Evolutionary conservation across 2,888 invertebrate species (phyloP).

Genomic region (Muscina levida): DNA sequence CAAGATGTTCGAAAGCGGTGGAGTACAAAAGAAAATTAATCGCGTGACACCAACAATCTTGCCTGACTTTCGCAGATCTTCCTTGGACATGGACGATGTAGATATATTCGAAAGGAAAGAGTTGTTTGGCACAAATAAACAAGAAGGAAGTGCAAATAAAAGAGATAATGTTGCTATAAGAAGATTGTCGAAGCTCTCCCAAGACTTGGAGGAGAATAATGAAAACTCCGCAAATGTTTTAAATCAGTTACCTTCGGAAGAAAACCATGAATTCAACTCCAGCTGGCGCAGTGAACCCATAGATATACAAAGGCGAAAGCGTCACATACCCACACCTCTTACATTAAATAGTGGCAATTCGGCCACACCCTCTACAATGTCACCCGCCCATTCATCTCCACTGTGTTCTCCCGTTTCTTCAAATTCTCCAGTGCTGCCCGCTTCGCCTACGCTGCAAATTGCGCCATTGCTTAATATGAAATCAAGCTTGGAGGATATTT

Average conservation of each 20-base stretch:
- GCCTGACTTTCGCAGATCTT: conserved; percentile 57
- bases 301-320: conserved; percentile 49
- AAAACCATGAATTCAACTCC: conserved; percentile 65
- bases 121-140: conserved; percentile 63
- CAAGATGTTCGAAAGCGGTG: conserved; percentile 77
- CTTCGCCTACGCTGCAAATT: conserved; percentile 71
- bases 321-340: conserved; percentile 61
- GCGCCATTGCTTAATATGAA: conserved; percentile 73
- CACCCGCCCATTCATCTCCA: conserved; percentile 67
- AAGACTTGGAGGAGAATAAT: conserved; percentile 73
- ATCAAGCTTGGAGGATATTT: conserved; percentile 77
- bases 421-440: conserved; percentile 69
- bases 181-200: conserved; percentile 68
- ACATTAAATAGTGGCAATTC: conserved; percentile 70
- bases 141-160: conserved; percentile 48
- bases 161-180: conserved; percentile 41
- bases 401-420: conserved; percentile 67
- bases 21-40: conserved; percentile 72
- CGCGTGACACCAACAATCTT: conserved; percentile 73
- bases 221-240: conserved; percentile 74
- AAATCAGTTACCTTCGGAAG: conserved; percentile 71
- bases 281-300: conserved; percentile 64
- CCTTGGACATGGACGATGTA: conserved; percentile 58
- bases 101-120: conserved; percentile 67
- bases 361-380: conserved; percentile 75